Evolutionary conservation across 2,797 vertebrate genomes (phyloP), one percentile per base, ranked within the genome.

Genomic region (Lepus oiostolus): DNA sequence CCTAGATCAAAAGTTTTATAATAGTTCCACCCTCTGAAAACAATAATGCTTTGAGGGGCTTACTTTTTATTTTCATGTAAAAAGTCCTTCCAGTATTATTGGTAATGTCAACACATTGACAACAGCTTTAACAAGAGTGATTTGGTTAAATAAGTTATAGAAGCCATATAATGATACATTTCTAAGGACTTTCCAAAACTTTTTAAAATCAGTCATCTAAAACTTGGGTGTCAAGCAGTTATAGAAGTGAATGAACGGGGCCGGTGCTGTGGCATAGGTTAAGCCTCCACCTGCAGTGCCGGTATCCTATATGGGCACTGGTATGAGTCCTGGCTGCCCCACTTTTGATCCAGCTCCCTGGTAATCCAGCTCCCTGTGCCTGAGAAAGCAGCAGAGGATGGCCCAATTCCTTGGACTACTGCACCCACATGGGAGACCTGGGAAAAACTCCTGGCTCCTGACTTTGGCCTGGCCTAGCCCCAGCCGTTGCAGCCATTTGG

Each of bases 131-230:
- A 47, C 35, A 67, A 17, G 30, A 76, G 67, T 68, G 24, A 50
- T 93, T 75, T 67, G 68, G 12, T 50, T 70, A n/a, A 76, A 50
- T 83, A 68, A 50, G 60, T 88, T 83, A 60, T 70, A 19, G 60
- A 92, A 54, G 24, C 62, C 50, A 50, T 42, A 88, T 60, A 82
- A 47, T 68, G 50, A 70, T 68, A 9, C 35, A 58, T 88, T 88
- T 82, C 58, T 54, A 74, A 72, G 65, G 32, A 21, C 35, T 93
- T 88, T 75, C n/a, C 35, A 65, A 83, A 93, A 58, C 32, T 60
- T 22, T 82, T 88, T 67, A 54, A 28, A n/a, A 80, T 54, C 63
- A 74, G 26, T 13, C 42, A 81, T 22, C 47, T 35, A 47, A 67
- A 52, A 87, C 22, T 52, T 88, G 47, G 60, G 30, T 32, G 11